Base-by-base conservation (phyloP, 2,113 vertebrate genomes). In the Orientallactaga bullata region DNA sequence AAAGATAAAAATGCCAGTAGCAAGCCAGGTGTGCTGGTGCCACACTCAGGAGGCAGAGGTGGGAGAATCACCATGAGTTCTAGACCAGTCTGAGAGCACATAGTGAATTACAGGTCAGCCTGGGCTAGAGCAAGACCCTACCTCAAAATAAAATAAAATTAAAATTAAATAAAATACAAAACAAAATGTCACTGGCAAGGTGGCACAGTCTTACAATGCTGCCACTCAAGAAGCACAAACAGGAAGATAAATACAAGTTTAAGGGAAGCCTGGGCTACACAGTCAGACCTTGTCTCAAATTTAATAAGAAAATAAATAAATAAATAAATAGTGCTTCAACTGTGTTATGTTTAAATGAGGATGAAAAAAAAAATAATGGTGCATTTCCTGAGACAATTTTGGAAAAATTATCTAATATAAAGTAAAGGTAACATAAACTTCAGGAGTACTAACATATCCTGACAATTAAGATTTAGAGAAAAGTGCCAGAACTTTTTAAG, bases 361-460 rank as follows among this genome's bases (percentile, higher is more conserved):
- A 71, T 77, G n/a, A 26, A 88, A 85, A 96, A 32, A 80, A 76
- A 73, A 72, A 39, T 81, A 74, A 66, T 83, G 21, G 35, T 47
- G 10, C 17, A 20, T 17, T 68, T 69, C 79, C 66, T 71, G 21
- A 85, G 35, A 84, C 32, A 1, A 69, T 79, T 94, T 88, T 66
- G 23, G 60, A 77, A 96, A 90, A 73, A 77, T 10, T 69, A 71
- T 82, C 23, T 90, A 65, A 72, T 71, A 58, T 8, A 69, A 24
- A 79, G 77, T 12, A 83, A 94, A 74, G 30, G 28, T 9, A 93
- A 88, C 68, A 47, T 68, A 74, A 83, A 58, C 28, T 74, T 79
- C 9, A 76, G 37, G 9, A 85, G 28, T 1, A 35, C 58, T 66
- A 92, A 61, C 9, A 51, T 3, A 90, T 0, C 12, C 47, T 73